These are phyloP conservation scores for Ceratothoa steindachneri DNA, from an alignment of 2,888 invertebrate genomes.

Conservation along the genomic window DNA sequence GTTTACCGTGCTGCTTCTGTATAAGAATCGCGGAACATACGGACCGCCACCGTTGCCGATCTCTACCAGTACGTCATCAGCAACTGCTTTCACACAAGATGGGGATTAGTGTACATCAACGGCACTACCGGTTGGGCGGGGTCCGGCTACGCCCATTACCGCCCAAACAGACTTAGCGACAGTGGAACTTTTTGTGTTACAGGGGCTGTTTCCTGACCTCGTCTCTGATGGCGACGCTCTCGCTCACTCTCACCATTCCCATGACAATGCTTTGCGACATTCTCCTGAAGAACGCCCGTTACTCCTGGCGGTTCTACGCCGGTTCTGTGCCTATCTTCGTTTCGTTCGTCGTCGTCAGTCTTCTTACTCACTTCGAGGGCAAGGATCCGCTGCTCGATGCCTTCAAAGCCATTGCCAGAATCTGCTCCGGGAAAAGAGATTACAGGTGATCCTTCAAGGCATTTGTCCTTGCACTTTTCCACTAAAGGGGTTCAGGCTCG, in stretches of 20 bases:
- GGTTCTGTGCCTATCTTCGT: constrained; percentile 73
- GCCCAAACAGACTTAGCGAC: no score
- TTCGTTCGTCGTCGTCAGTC: constrained; percentile 67
- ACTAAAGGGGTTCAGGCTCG: background rate
- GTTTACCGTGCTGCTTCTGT: no score
- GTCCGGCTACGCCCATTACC: no score
- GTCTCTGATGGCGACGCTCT: constrained; percentile 77
- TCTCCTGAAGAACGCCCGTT: constrained; percentile 63
- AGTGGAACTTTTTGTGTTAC: no score
- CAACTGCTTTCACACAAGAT: no score
- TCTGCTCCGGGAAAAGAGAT: background rate
- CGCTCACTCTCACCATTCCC: constrained; percentile 81
- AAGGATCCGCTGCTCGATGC: constrained; percentile 69
- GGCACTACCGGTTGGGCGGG: no score
- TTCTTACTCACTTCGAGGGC: constrained; percentile 71
- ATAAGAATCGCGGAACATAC: no score
- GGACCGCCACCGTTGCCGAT: no score
- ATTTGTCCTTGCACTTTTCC: background rate
- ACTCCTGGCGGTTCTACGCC: constrained; percentile 64
- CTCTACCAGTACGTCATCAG: no score
- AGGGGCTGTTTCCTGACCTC: constrained; percentile 95
- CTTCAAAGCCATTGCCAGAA: background rate
- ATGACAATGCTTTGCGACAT: constrained; percentile 82
- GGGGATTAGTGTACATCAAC: no score
- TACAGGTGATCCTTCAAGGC: background rate